Percentiles rank a stretch among this genome's conserved stretches.
Evolutionary conservation across 2,797 vertebrate species (phyloP).

Genomic region (Thalassophryne amazonica): DNA sequence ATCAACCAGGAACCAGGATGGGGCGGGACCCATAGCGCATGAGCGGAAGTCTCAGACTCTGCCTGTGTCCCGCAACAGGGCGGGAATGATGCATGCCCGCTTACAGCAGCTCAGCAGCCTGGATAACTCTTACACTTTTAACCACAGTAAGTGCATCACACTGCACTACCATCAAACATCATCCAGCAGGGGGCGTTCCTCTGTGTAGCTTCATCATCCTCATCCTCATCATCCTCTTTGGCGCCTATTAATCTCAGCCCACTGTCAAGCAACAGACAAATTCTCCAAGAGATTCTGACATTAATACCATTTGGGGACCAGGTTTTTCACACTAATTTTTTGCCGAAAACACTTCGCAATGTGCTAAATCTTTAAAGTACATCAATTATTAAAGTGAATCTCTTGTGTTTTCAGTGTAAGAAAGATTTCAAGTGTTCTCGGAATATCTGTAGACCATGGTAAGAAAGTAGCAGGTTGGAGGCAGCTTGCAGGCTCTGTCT

Average conservation of each 20-base stretch:
- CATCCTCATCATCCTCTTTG: slow-evolving; percentile 15
- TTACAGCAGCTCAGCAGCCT: slow-evolving; percentile 99
- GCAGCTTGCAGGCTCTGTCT: slow-evolving; percentile 68
- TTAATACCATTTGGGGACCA: background rate
- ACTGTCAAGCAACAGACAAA: background rate
- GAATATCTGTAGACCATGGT: slow-evolving; percentile 99
- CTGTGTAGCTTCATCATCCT: slow-evolving; percentile 21
- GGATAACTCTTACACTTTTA: slow-evolving; percentile 99
- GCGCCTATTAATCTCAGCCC: slow-evolving; percentile 24
- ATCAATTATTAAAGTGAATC: slow-evolving; percentile 86
- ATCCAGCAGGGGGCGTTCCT: slow-evolving; percentile 20
- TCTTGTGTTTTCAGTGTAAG: slow-evolving; percentile 99
- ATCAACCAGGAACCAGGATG: slow-evolving; percentile 98
- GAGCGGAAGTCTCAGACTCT: slow-evolving; percentile 99
- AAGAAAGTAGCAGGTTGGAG: slow-evolving; percentile 89
- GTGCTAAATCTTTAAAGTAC: slow-evolving; percentile 33
- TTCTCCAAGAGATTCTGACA: background rate
- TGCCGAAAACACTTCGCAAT: slow-evolving; percentile 11
- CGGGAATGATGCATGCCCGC: slow-evolving; percentile 98
- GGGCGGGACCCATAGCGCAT: slow-evolving; percentile 95
- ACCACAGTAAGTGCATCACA: slow-evolving; percentile 90
- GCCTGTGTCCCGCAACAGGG: slow-evolving; percentile 99
- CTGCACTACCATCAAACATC: slow-evolving; percentile 42
- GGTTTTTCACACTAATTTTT: background rate
- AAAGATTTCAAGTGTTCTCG: slow-evolving; percentile 99